A percentile compares a stretch with the other conserved stretches of the same genome.
phyloP scores from a whole-genome alignment of 2,797 vertebrate genomes.

The Gobio occitaniae region DNA sequence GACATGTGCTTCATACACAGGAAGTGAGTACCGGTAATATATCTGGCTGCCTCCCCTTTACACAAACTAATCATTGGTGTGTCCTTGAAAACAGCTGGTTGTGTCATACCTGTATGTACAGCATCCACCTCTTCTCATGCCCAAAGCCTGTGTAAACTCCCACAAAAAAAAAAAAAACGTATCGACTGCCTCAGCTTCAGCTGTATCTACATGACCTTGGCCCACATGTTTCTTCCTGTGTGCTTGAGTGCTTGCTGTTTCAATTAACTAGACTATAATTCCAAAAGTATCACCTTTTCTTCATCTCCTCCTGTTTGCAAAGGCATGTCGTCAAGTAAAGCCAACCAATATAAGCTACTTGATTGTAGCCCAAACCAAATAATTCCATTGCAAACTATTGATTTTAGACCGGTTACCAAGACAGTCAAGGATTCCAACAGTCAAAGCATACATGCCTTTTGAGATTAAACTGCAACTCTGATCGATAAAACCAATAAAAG shows the following conservation, averaged over 20 bases:
- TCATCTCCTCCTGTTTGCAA: conserved; percentile 13
- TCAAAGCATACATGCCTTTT: conserved; percentile 1
- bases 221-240: conserved; percentile 29
- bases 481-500: not conserved
- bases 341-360: conserved; percentile 6
- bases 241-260: conserved; percentile 15
- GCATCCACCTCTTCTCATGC: conserved; percentile 26
- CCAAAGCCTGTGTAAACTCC: conserved; percentile 32
- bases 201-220: conserved; percentile 37
- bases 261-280: conserved; percentile 29
- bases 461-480: conserved; percentile 1
- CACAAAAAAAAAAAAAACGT: conserved; percentile 13
- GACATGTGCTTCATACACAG: not conserved
- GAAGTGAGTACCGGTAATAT: not conserved
- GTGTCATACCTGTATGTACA: conserved; percentile 33
- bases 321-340: not conserved
- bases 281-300: not conserved
- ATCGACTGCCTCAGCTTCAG: conserved; percentile 7
- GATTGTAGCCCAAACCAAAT: conserved; percentile 6
- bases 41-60: not conserved
- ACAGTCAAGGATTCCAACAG: conserved; percentile 3
- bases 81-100: conserved; percentile 49
- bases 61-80: conserved; percentile 26
- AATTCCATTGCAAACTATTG: conserved; percentile 13
- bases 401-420: conserved; percentile 5